These are phyloP conservation scores for Chloropsis cyanopogon DNA, from an alignment of 2,113 vertebrate genomes.

Conservation along the genomic window DNA sequence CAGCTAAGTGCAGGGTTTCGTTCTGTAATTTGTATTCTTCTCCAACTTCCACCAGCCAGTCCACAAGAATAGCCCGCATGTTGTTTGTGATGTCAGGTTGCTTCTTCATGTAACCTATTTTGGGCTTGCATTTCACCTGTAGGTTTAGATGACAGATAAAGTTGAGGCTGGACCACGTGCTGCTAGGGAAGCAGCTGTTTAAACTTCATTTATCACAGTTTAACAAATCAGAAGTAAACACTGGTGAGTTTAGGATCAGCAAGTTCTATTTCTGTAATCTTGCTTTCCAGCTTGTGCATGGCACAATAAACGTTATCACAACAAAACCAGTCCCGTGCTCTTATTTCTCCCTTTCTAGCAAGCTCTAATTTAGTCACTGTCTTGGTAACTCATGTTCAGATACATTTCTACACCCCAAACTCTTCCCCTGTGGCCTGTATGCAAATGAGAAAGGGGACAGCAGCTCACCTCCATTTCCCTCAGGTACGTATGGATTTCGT, in stretches of 20 bases:
- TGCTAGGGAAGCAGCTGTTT: not conserved
- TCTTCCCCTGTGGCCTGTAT: not conserved
- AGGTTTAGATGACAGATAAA: not conserved
- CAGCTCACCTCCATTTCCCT: constrained; percentile 90
- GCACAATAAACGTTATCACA: not conserved
- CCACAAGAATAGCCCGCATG: constrained; percentile 96
- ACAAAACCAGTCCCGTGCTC: not conserved
- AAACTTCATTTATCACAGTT: not conserved
- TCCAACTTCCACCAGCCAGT: constrained; percentile 98
- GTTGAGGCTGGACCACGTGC: not conserved
- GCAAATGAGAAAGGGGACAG: not conserved
- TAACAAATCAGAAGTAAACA: not conserved
- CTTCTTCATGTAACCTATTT: constrained; percentile 94
- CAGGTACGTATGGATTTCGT: constrained; percentile 88
- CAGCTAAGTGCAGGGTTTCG: constrained; percentile 93
- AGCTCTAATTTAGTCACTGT: not conserved
- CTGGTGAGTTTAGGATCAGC: not conserved
- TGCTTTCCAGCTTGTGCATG: not conserved
- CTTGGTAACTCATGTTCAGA: not conserved
- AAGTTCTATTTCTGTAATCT: not conserved
- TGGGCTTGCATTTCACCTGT: constrained; percentile 90
- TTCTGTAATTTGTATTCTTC: constrained; percentile 98
- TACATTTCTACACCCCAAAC: not conserved
- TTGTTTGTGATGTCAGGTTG: constrained; percentile 96
- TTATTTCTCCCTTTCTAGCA: not conserved